phyloP scores from a whole-genome alignment of 2,888 invertebrate species.

The Dynastes grantii region DNA sequence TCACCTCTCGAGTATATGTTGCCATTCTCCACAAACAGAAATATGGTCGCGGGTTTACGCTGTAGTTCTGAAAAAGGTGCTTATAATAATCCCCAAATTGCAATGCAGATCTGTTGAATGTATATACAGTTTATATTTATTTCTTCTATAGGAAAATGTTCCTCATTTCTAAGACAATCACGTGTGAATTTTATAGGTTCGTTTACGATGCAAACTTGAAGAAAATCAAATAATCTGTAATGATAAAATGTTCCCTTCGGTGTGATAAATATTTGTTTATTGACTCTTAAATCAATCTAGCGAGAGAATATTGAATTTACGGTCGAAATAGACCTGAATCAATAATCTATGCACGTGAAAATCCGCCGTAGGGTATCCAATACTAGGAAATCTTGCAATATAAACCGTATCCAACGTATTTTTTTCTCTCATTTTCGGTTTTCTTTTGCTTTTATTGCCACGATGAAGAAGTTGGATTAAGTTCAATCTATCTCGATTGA shows the following conservation, averaged over 20 bases:
- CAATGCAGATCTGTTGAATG: no score
- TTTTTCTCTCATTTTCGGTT: conserved; percentile 20
- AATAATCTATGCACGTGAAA: conserved; percentile 26
- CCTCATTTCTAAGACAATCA: background rate
- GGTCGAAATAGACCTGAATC: background rate
- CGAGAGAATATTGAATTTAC: conserved; percentile 8
- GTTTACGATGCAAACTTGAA: background rate
- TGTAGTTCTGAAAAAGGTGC: no score
- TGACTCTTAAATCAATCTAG: conserved; percentile 3
- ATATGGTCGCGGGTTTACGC: no score
- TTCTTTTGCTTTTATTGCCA: conserved; percentile 16
- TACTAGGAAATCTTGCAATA: conserved; percentile 1
- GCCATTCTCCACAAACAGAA: no score
- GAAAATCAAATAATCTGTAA: background rate
- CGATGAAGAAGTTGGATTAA: conserved; percentile 2
- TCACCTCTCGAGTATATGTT: no score
- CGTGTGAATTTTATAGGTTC: background rate
- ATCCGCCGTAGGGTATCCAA: background rate
- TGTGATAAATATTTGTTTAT: conserved; percentile 1
- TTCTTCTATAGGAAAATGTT: no score
- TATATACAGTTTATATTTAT: no score
- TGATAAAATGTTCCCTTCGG: background rate
- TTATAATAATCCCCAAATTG: no score
- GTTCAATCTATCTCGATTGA: conserved; percentile 26
- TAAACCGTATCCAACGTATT: conserved; percentile 11